These are phyloP conservation scores for Manis crassicaudata DNA, from an alignment of 2,797 vertebrate genomes.

Conservation along the genomic window DNA sequence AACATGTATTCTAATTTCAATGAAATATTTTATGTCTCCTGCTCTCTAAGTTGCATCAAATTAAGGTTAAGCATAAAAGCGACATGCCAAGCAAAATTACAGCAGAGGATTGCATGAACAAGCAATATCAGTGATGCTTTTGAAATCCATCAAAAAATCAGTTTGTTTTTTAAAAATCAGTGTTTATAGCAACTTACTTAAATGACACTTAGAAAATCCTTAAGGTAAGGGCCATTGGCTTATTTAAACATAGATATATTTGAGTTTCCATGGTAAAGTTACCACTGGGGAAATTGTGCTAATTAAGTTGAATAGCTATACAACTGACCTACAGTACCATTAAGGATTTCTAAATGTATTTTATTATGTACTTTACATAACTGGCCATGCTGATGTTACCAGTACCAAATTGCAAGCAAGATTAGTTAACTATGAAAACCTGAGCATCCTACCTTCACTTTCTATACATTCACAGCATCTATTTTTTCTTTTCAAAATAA, in stretches of 20 bases:
- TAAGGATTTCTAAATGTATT: constrained; percentile 78
- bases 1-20: constrained; percentile 2
- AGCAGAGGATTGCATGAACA: constrained; percentile 45
- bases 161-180: background rate
- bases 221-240: constrained; percentile 61
- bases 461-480: constrained; percentile 64
- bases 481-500: background rate
- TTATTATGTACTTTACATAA: constrained; percentile 76
- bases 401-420: constrained; percentile 70
- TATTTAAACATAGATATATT: constrained; percentile 68
- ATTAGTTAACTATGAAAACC: constrained; percentile 59
- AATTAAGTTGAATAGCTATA: constrained; percentile 70
- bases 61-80: constrained; percentile 57
- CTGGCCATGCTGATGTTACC: constrained; percentile 77
- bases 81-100: constrained; percentile 53
- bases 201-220: constrained; percentile 73
- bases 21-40: constrained; percentile 13
- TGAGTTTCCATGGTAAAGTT: constrained; percentile 66
- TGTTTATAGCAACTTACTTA: constrained; percentile 68
- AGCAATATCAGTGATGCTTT: constrained; percentile 53
- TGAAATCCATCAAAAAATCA: constrained; percentile 59
- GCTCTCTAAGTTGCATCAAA: constrained; percentile 63
- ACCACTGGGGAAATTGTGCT: constrained; percentile 67
- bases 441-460: constrained; percentile 54
- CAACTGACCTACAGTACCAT: constrained; percentile 77